Evolutionary conservation across 2,797 vertebrate genomes (phyloP).

Genomic region (Poeciliopsis gracilis): DNA sequence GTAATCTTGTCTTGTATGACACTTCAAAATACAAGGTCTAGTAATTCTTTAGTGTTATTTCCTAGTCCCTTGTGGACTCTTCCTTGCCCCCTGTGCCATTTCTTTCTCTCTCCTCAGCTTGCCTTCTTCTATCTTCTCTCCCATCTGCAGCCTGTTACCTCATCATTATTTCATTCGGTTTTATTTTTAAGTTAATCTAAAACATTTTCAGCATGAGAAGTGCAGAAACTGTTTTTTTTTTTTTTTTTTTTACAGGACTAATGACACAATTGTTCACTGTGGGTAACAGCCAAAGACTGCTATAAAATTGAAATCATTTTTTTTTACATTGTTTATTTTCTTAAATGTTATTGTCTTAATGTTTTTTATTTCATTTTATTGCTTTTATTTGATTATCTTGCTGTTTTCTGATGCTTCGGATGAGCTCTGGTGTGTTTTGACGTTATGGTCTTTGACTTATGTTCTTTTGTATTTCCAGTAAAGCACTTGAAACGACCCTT

Average conservation of each 20-base stretch:
- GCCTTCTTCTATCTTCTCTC: too few relatives aligned
- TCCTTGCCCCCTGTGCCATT: too few relatives aligned
- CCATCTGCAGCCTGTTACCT: too few relatives aligned
- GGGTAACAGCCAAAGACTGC: not conserved
- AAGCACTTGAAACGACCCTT: not conserved
- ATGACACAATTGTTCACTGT: not conserved
- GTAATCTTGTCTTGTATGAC: too few relatives aligned
- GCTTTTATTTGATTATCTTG: not conserved
- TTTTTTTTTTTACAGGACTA: not conserved
- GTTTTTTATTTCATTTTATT: not conserved
- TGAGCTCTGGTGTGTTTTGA: not conserved
- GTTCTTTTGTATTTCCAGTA: not conserved
- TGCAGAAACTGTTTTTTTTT: not conserved
- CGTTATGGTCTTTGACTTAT: not conserved
- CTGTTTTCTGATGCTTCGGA: not conserved
- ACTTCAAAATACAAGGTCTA: too few relatives aligned
- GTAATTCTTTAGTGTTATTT: too few relatives aligned
- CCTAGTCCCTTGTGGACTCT: too few relatives aligned
- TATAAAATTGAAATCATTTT: not conserved
- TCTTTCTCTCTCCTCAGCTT: too few relatives aligned
- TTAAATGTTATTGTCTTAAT: not conserved
- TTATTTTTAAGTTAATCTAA: not conserved
- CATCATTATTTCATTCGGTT: not conserved
- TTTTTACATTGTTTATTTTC: not conserved
- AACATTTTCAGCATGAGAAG: not conserved